These are phyloP conservation scores for Baccha elongata DNA, from an alignment of 2,888 invertebrate species.

Conservation along the genomic window DNA sequence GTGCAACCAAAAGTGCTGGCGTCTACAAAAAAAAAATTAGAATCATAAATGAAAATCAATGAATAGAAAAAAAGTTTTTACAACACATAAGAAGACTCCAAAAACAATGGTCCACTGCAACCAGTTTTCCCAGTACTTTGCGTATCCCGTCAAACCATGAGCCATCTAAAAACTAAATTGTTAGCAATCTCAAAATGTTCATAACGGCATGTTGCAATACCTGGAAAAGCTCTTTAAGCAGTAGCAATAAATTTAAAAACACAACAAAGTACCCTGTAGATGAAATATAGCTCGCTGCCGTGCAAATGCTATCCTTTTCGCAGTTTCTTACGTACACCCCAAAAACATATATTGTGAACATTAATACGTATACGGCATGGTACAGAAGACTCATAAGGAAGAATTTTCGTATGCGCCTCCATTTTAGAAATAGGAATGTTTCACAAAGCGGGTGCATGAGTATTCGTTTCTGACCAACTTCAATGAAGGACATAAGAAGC, in stretches of 20 bases:
- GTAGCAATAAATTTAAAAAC: slow-evolving; percentile 85
- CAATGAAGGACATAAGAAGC: slow-evolving; percentile 87
- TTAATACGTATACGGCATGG: slow-evolving; percentile 88
- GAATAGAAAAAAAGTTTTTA: slow-evolving; percentile 77
- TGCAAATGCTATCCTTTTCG: slow-evolving; percentile 76
- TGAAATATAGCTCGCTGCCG: slow-evolving; percentile 78
- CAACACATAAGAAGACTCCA: slow-evolving; percentile 87
- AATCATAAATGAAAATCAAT: too few relatives aligned
- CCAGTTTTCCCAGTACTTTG: slow-evolving; percentile 93
- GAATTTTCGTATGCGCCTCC: slow-evolving; percentile 91
- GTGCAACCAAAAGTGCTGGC: slow-evolving; percentile 78
- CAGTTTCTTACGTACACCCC: slow-evolving; percentile 83
- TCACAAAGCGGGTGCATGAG: slow-evolving; percentile 93
- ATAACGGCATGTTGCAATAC: slow-evolving; percentile 53
- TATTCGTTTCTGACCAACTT: slow-evolving; percentile 91
- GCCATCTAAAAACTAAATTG: slow-evolving; percentile 83
- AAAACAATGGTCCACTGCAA: slow-evolving; percentile 90
- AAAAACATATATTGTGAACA: slow-evolving; percentile 89
- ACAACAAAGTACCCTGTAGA: slow-evolving; percentile 85
- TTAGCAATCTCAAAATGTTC: neutral
- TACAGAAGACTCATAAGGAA: slow-evolving; percentile 91
- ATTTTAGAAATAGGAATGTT: slow-evolving; percentile 92
- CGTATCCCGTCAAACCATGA: slow-evolving; percentile 88
- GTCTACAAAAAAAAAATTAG: slow-evolving; percentile 76
- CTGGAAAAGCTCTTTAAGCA: slow-evolving; percentile 87